These are phyloP conservation scores for Xanthia icteritia DNA, from an alignment of 2,888 invertebrate species.

Conservation along the genomic window DNA sequence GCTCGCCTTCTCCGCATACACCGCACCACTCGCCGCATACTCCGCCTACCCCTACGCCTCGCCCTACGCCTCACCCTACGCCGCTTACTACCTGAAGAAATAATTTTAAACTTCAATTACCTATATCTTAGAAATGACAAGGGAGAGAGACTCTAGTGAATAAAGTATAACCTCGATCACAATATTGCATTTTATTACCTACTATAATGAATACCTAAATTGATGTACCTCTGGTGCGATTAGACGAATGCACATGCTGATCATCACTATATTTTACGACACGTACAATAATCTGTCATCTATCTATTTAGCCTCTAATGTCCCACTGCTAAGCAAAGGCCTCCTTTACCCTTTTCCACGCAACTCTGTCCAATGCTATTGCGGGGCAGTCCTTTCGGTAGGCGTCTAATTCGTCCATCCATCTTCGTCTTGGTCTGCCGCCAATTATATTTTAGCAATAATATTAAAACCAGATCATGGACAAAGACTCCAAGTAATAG, in stretches of 20 bases:
- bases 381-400: background rate
- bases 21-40: conserved; percentile 77
- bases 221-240: background rate
- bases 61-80: conserved; percentile 67
- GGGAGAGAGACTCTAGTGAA: conserved; percentile 15
- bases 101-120: conserved; percentile 23
- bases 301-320: background rate
- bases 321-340: background rate
- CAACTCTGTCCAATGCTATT: background rate
- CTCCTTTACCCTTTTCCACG: background rate
- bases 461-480: background rate
- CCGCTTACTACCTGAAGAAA: conserved; percentile 73
- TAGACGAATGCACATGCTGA: background rate
- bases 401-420: background rate
- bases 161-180: conserved; percentile 49
- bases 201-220: background rate
- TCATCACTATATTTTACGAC: background rate
- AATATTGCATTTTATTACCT: conserved; percentile 35
- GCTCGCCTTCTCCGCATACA: conserved; percentile 72
- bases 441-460: background rate
- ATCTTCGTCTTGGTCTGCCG: background rate
- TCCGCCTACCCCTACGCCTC: conserved; percentile 79
- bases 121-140: conserved; percentile 2
- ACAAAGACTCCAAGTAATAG: background rate
- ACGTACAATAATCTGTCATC: background rate